Evolutionary conservation across 2,113 vertebrate genomes (phyloP).

Genomic region (Thinocorus orbignyianus): DNA sequence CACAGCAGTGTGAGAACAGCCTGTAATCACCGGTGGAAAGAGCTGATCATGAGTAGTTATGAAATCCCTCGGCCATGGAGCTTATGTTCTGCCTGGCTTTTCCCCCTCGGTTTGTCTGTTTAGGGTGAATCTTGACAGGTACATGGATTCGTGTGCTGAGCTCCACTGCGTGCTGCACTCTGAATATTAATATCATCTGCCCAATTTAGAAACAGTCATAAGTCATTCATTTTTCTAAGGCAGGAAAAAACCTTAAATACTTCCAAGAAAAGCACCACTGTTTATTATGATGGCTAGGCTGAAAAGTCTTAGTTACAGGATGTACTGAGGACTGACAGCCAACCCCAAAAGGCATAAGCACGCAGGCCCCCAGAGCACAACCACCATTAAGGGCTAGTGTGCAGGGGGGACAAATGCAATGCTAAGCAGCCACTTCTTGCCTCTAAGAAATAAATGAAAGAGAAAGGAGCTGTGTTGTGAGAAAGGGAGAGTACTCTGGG

Average conservation of each 20-base stretch:
- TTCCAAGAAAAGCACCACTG: not conserved
- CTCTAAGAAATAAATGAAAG: not conserved
- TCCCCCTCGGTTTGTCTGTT: not conserved
- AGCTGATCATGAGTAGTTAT: fast-evolving
- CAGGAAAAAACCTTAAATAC: not conserved
- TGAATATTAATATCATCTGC: not conserved
- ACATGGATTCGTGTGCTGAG: not conserved
- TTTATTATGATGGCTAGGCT: not conserved
- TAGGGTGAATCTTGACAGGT: not conserved
- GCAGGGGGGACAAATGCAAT: not conserved
- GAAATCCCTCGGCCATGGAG: not conserved
- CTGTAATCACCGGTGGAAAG: not conserved
- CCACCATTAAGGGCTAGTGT: not conserved
- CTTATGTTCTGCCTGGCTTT: not conserved
- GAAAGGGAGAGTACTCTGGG: not conserved
- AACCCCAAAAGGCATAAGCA: not conserved
- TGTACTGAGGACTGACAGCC: not conserved
- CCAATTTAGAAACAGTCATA: not conserved
- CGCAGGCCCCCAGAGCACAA: not conserved
- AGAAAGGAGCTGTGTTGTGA: not conserved
- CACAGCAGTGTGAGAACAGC: not conserved
- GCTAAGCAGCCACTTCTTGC: not conserved
- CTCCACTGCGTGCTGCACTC: not conserved
- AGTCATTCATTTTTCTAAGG: not conserved
- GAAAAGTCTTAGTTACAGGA: not conserved